Conservation (phyloP, 2,113 vertebrate species). For the Ancistrus triradiatus region DNA sequence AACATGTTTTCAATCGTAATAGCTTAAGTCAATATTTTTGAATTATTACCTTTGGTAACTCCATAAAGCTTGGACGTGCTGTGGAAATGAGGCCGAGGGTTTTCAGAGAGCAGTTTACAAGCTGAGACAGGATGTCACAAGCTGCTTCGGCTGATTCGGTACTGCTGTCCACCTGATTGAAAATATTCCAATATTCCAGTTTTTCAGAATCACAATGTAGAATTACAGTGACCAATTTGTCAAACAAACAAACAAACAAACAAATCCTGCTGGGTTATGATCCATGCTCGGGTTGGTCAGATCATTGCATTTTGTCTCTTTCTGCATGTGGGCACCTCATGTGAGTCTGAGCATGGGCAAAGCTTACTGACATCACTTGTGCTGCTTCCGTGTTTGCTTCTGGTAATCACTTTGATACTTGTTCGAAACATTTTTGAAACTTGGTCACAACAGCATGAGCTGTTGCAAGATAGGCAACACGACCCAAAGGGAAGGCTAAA, state of each 20-base stretch:
- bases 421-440: no score
- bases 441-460: no score
- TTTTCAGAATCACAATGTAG: not conserved
- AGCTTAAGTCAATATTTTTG: not conserved
- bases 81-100: constrained; percentile 90
- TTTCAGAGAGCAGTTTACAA: constrained; percentile 85
- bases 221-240: not conserved
- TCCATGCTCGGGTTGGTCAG: no score
- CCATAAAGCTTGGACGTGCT: constrained; percentile 96
- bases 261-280: no score
- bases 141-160: constrained; percentile 91
- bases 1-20: not conserved
- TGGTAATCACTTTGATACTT: no score
- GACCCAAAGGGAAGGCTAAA: no score
- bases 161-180: constrained; percentile 90
- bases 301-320: no score
- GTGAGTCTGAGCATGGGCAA: no score
- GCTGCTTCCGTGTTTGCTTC: no score
- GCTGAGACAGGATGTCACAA: constrained; percentile 83
- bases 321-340: no score
- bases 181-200: constrained; percentile 25
- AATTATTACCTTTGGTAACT: constrained; percentile 90
- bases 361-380: no score
- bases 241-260: not conserved
- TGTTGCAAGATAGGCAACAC: no score